These are phyloP conservation scores for Plemyria rubiginata DNA, from an alignment of 2,888 invertebrate genomes.

Conservation along the genomic window DNA sequence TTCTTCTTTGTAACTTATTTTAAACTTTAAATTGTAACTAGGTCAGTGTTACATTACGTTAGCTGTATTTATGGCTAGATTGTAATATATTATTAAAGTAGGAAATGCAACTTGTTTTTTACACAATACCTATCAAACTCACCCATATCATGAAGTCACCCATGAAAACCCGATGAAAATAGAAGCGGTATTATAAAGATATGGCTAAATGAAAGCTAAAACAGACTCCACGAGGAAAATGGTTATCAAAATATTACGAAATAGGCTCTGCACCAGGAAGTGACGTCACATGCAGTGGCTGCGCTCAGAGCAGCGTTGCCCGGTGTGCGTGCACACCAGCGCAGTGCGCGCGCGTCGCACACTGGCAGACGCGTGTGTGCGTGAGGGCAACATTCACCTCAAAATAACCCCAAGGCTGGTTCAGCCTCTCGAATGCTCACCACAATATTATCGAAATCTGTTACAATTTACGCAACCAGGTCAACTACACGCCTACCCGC, in stretches of 20 bases:
- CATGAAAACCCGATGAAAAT: not conserved
- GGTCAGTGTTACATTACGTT: too few species aligned
- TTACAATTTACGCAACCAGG: conserved; percentile 22
- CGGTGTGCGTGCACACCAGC: not conserved
- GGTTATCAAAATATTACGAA: not conserved
- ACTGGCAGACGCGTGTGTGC: conserved; percentile 7
- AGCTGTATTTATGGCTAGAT: too few species aligned
- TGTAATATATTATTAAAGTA: too few species aligned
- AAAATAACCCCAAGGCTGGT: conserved; percentile 30
- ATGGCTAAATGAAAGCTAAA: not conserved
- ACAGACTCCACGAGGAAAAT: not conserved
- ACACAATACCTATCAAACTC: too few species aligned
- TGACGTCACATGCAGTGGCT: not conserved
- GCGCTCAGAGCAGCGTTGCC: not conserved
- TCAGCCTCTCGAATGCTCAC: conserved; percentile 18
- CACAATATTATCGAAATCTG: conserved; percentile 16
- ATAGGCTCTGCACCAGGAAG: conserved; percentile 8
- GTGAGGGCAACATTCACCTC: conserved; percentile 33
- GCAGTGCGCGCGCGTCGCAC: not conserved
- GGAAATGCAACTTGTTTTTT: too few species aligned
- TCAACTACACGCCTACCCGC: conserved; percentile 13
- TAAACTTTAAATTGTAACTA: too few species aligned
- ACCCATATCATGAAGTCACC: too few species aligned
- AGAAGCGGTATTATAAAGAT: not conserved
- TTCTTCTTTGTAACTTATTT: too few species aligned